Evolutionary conservation across 2,888 invertebrate species (phyloP).

Genomic region (Nasonia oneida): DNA sequence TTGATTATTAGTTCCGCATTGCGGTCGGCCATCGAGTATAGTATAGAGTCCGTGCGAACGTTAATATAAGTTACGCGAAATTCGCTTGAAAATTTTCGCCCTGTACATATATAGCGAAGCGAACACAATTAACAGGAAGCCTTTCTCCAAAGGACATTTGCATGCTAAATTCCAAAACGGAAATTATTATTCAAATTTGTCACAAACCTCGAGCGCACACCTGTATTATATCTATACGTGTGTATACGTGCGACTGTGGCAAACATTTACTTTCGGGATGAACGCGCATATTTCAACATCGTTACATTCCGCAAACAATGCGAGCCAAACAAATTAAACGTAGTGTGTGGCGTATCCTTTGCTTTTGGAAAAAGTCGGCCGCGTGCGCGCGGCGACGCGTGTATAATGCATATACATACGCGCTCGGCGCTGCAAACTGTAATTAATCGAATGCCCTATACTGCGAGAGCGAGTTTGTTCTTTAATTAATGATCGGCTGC

Average conservation of each 20-base stretch:
- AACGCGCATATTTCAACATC: neutral
- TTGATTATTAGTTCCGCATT: slow-evolving; percentile 16
- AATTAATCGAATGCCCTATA: too few relatives aligned
- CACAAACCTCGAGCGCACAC: slow-evolving; percentile 6
- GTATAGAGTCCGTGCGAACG: neutral
- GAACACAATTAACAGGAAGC: slow-evolving; percentile 36
- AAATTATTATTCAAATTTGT: slow-evolving; percentile 53
- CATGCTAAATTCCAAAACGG: slow-evolving; percentile 56
- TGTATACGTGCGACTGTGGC: neutral
- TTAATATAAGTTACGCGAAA: slow-evolving; percentile 34
- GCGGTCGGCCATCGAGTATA: neutral
- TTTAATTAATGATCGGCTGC: neutral
- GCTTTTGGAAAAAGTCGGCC: neutral
- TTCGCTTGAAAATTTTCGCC: slow-evolving; percentile 40
- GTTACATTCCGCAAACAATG: neutral
- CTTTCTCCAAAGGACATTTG: slow-evolving; percentile 40
- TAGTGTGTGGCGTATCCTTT: neutral
- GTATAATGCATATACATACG: too few relatives aligned
- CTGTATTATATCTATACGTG: neutral
- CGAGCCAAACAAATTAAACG: slow-evolving; percentile 1
- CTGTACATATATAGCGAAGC: neutral
- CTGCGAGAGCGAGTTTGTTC: neutral
- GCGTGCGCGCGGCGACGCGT: too few relatives aligned
- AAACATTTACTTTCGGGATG: slow-evolving; percentile 24
- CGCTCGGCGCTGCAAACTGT: too few relatives aligned